Evolutionary conservation across 2,113 vertebrate genomes (phyloP).

Genomic region (Muntiacus muntjak): DNA sequence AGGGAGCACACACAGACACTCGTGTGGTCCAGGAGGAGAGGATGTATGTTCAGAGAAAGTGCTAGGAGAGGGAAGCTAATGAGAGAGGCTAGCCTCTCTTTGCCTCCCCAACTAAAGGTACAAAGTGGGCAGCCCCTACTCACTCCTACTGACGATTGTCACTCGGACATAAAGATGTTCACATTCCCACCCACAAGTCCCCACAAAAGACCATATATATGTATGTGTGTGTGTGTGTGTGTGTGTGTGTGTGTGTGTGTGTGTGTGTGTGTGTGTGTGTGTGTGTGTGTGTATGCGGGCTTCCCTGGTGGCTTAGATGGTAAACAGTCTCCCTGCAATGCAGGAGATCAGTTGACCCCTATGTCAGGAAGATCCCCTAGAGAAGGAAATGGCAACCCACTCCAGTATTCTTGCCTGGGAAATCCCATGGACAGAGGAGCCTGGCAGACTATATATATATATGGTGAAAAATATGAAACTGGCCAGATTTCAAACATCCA

Average conservation of each 20-base stretch:
- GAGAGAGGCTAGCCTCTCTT: not conserved
- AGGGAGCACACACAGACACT: accelerated
- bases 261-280: not conserved
- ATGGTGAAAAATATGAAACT: not conserved
- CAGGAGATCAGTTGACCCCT: too few relatives aligned
- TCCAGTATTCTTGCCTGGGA: too few relatives aligned
- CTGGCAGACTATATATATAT: too few relatives aligned
- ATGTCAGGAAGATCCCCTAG: too few relatives aligned
- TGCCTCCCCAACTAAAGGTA: not conserved
- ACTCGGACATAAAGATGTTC: not conserved
- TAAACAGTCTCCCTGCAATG: too few relatives aligned
- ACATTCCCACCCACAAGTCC: not conserved
- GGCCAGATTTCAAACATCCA: not conserved
- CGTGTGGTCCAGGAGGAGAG: accelerated
- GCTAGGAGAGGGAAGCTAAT: accelerated
- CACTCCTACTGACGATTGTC: not conserved
- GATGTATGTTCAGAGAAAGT: not conserved
- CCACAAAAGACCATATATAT: not conserved
- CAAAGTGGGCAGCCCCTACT: not conserved
- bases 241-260: not conserved
- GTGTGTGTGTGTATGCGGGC: not conserved
- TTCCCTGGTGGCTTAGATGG: too few relatives aligned
- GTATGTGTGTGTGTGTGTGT: too few relatives aligned
- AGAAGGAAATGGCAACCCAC: too few relatives aligned
- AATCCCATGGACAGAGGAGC: too few relatives aligned